phyloP scores from a whole-genome alignment of 1,140 invertebrate genomes.

The Nephila pilipes region DNA sequence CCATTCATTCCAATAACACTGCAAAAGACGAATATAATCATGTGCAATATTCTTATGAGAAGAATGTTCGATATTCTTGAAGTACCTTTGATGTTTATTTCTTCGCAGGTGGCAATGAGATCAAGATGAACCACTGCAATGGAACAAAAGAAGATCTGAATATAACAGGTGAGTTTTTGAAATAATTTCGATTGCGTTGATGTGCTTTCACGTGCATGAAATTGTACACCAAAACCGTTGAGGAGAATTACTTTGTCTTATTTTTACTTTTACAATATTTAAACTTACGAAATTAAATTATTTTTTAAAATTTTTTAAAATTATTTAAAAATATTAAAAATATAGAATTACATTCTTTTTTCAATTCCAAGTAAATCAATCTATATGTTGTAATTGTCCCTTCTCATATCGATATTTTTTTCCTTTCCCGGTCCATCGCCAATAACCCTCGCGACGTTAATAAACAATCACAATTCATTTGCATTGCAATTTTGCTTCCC shows the following conservation, averaged over 20 bases:
- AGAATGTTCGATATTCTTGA: background rate
- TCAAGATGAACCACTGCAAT: slow-evolving; percentile 9
- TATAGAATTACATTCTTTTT: background rate
- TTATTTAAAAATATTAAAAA: background rate
- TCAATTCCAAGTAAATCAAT: too few species aligned
- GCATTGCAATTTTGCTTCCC: too few species aligned
- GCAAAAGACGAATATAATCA: too few species aligned
- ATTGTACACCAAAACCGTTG: too few species aligned
- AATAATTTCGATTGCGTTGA: background rate
- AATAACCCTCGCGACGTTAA: too few species aligned
- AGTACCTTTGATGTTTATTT: too few species aligned
- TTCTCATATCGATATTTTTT: too few species aligned
- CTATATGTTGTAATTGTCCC: too few species aligned
- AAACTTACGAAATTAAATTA: background rate
- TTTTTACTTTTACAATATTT: background rate
- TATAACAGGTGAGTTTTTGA: background rate
- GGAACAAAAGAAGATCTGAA: background rate
- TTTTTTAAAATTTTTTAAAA: background rate
- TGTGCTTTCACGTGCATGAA: too few species aligned
- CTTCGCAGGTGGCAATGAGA: background rate
- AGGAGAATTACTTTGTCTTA: background rate
- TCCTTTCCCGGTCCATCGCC: too few species aligned
- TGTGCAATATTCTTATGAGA: background rate
- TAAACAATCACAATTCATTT: too few species aligned
- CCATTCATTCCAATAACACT: too few species aligned